phyloP scores from a whole-genome alignment of 2,113 vertebrate genomes.

The Astur gentilis region DNA sequence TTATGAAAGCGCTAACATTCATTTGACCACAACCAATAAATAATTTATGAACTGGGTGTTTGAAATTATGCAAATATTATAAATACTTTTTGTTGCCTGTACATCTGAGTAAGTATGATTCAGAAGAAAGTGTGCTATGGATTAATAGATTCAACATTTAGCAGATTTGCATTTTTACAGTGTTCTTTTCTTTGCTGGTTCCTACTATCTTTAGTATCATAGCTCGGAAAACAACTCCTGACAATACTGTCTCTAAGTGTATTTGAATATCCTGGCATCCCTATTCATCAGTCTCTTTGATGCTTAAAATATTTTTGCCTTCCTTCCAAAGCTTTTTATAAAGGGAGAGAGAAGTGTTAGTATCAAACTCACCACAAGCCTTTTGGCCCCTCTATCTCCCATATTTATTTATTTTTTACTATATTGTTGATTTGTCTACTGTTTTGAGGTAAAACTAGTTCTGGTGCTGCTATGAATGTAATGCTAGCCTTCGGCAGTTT shows the following conservation, averaged over 20 bases:
- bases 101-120: constrained; percentile 74
- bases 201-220: constrained; percentile 72
- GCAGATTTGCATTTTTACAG: constrained; percentile 73
- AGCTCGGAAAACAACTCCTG: constrained; percentile 69
- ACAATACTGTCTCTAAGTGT: constrained; percentile 72
- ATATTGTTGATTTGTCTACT: constrained; percentile 1
- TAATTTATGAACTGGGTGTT: constrained; percentile 76
- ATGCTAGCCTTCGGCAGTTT: not conserved
- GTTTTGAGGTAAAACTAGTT: not conserved
- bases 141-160: constrained; percentile 75
- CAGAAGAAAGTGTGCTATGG: constrained; percentile 68
- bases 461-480: not conserved
- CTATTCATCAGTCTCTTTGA: constrained; percentile 71
- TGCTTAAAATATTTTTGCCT: constrained; percentile 72
- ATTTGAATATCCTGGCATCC: constrained; percentile 70
- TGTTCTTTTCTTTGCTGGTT: constrained; percentile 69
- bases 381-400: not conserved
- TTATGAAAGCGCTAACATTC: constrained; percentile 71
- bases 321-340: constrained; percentile 68
- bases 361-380: constrained; percentile 33
- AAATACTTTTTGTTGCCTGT: constrained; percentile 73
- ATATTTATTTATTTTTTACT: constrained; percentile 12
- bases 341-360: constrained; percentile 37
- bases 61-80: constrained; percentile 77
- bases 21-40: constrained; percentile 79